Percentiles rank a stretch among this genome's conserved stretches.
Evolutionary conservation across 2,797 vertebrate species (phyloP).

Genomic region (Anguilla anguilla): DNA sequence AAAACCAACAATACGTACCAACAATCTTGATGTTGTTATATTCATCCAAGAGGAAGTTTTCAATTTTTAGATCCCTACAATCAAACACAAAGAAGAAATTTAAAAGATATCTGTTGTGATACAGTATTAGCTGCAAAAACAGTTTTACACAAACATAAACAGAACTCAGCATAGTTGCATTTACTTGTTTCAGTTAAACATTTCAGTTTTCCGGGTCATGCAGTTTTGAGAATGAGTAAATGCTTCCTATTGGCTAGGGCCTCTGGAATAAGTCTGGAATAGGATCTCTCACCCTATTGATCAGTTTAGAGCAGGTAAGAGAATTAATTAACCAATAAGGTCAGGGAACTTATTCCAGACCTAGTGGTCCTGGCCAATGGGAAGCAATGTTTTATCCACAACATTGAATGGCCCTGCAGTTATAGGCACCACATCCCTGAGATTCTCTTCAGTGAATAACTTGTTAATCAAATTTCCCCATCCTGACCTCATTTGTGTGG

Average conservation of each 20-base stretch:
- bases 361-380: background rate
- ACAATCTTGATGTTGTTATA: constrained; percentile 86
- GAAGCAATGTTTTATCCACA: background rate
- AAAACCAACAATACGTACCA: constrained; percentile 67
- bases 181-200: no score
- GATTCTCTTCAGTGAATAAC: background rate
- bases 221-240: background rate
- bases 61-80: constrained; percentile 82
- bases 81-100: constrained; percentile 41
- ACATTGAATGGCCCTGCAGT: background rate
- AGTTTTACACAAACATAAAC: background rate
- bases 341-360: background rate
- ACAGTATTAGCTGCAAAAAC: background rate
- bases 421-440: background rate
- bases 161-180: no score
- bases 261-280: background rate
- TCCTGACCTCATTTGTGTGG: background rate
- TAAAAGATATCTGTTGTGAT: background rate
- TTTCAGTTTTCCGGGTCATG: background rate
- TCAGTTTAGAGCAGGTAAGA: no score
- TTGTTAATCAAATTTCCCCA: background rate
- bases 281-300: background rate
- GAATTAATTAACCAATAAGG: background rate
- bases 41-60: constrained; percentile 87
- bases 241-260: background rate